Percentiles rank a stretch among this genome's conserved stretches.
phyloP scores from a whole-genome alignment of 2,888 invertebrate genomes.

The Rhagonycha lutea region DNA sequence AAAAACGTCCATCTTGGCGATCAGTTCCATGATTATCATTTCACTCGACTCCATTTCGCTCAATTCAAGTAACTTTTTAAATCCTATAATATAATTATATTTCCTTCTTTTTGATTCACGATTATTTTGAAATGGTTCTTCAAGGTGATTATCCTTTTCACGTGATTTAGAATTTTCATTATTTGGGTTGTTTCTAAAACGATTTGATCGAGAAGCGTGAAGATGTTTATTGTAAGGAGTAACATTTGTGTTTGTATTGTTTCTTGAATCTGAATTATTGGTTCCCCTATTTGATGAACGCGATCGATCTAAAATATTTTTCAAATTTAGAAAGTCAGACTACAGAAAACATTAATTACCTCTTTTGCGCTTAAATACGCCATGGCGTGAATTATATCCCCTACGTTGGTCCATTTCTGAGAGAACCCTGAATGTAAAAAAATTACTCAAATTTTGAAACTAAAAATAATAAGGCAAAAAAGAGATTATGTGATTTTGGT shows the following conservation, averaged over 20 bases:
- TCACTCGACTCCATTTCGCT: constrained; percentile 51
- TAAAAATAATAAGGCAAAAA: too few relatives aligned
- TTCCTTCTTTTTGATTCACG: not conserved
- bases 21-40: constrained; percentile 55
- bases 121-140: not conserved
- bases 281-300: too few relatives aligned
- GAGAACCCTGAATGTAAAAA: too few relatives aligned
- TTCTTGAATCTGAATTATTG: too few relatives aligned
- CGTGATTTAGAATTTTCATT: not conserved
- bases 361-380: too few relatives aligned
- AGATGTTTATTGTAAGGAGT: not conserved
- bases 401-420: too few relatives aligned
- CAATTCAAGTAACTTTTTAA: constrained; percentile 52
- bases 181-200: not conserved
- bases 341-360: too few relatives aligned
- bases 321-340: too few relatives aligned
- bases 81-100: constrained; percentile 42
- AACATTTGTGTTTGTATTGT: not conserved
- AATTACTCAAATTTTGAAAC: too few relatives aligned
- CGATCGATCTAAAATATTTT: too few relatives aligned
- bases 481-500: too few relatives aligned
- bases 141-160: not conserved
- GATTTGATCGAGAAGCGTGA: not conserved
- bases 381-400: too few relatives aligned
- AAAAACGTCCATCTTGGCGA: constrained; percentile 54